phyloP scores from a whole-genome alignment of 2,797 vertebrate species.

The Rhinella marina region DNA sequence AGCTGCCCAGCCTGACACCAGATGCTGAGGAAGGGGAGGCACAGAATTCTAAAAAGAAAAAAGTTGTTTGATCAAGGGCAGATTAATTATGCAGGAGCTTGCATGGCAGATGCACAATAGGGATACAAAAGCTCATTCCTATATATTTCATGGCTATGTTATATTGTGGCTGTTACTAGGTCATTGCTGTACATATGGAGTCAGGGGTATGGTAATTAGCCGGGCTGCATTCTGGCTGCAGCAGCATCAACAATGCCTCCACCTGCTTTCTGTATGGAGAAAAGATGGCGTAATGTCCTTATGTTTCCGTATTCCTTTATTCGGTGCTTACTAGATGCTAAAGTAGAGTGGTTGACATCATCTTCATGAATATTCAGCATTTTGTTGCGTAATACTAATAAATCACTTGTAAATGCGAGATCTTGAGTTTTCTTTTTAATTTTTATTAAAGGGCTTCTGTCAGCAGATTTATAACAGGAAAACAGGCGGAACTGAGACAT shows the following conservation, averaged over 20 bases:
- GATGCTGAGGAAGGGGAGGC: constrained; percentile 50
- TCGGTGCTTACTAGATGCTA: not conserved
- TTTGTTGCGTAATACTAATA: not conserved
- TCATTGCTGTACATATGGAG: not conserved
- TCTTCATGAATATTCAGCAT: not conserved
- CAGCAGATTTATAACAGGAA: no score
- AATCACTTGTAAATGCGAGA: not conserved
- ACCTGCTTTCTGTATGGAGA: not conserved
- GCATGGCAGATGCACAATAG: not conserved
- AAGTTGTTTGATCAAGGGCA: constrained; percentile 43
- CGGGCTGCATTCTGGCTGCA: not conserved
- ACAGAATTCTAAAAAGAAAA: constrained; percentile 22
- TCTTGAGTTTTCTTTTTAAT: not conserved
- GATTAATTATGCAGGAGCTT: constrained; percentile 40
- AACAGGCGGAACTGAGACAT: no score
- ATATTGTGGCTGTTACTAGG: no score
- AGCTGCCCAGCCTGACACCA: constrained; percentile 55
- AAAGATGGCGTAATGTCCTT: not conserved
- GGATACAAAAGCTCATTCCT: not conserved
- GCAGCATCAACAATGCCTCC: not conserved
- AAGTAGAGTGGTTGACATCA: not conserved
- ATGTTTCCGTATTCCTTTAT: not conserved
- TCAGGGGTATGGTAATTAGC: not conserved
- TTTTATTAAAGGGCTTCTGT: no score
- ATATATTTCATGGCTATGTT: not conserved